Conservation (phyloP, 2,888 invertebrate genomes). For the Autographa pulchrina region DNA sequence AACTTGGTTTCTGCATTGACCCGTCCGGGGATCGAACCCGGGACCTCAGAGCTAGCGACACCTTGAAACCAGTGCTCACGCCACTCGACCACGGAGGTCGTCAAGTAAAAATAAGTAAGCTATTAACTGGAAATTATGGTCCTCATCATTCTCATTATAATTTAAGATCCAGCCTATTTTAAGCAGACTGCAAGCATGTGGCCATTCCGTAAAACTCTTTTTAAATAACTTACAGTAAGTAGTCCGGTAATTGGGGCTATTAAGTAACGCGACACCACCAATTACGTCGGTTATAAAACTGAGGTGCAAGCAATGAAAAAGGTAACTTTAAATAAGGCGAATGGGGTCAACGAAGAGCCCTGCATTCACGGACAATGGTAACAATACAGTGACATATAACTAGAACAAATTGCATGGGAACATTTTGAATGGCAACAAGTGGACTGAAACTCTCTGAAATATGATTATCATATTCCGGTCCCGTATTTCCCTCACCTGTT, state of each 20-base stretch:
- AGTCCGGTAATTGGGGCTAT: conserved; percentile 35
- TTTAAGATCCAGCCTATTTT: conserved; percentile 9
- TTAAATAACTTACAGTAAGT: conserved; percentile 9
- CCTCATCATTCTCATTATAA: not conserved
- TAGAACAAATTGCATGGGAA: conserved; percentile 62
- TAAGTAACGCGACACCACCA: conserved; percentile 37
- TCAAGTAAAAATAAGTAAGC: no score
- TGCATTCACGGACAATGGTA: conserved; percentile 48
- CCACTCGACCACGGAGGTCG: no score
- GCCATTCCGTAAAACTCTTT: conserved; percentile 22
- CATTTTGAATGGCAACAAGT: conserved; percentile 73
- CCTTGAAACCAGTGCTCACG: no score
- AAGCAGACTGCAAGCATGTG: conserved; percentile 9
- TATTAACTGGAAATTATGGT: no score
- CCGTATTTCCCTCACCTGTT: conserved; percentile 77
- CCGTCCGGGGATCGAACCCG: no score
- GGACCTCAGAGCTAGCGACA: no score
- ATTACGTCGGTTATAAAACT: conserved; percentile 46
- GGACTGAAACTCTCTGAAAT: conserved; percentile 73
- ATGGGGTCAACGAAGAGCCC: conserved; percentile 50
- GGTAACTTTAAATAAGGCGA: conserved; percentile 45
- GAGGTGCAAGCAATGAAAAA: conserved; percentile 43
- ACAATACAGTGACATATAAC: conserved; percentile 55
- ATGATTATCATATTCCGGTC: conserved; percentile 76
- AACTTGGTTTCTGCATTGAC: no score